Conservation (phyloP, 2,888 invertebrate genomes). For the Ichneumon xanthorius region DNA sequence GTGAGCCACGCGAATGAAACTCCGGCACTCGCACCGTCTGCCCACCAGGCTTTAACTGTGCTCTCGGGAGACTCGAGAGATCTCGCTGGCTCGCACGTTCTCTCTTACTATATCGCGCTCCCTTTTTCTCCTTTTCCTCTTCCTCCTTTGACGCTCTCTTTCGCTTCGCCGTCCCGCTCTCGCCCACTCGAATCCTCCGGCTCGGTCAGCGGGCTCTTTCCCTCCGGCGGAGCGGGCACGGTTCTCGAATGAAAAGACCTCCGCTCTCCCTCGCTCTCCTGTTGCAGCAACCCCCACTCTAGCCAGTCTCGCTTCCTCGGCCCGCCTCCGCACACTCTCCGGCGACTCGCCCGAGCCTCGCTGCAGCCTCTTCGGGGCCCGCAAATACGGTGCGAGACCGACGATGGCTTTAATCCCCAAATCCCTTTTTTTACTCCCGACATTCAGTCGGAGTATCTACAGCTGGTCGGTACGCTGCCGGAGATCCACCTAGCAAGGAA, state of each 20-base stretch:
- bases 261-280: constrained; percentile 15
- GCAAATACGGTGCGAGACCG: neutral
- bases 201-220: neutral
- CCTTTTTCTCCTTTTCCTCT: constrained; percentile 45
- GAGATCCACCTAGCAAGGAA: neutral
- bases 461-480: neutral
- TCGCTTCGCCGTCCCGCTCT: constrained; percentile 61
- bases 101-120: constrained; percentile 38
- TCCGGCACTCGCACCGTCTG: constrained; percentile 61
- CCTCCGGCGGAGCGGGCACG: neutral
- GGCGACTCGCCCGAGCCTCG: neutral
- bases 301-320: constrained; percentile 34
- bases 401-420: constrained; percentile 11
- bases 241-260: constrained; percentile 48
- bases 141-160: constrained; percentile 47
- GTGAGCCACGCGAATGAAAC: constrained; percentile 51
- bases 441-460: neutral
- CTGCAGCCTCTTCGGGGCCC: constrained; percentile 41
- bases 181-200: constrained; percentile 53
- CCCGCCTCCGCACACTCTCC: constrained; percentile 52
- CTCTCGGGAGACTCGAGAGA: constrained; percentile 22
- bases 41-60: constrained; percentile 63
- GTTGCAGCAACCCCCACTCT: constrained; percentile 32
- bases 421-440: constrained; percentile 11
- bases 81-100: constrained; percentile 54